A percentile compares a stretch with the other conserved stretches of the same genome.
Evolutionary conservation across 2,113 vertebrate species (phyloP).

Genomic region (Phrynocephalus versicolor): DNA sequence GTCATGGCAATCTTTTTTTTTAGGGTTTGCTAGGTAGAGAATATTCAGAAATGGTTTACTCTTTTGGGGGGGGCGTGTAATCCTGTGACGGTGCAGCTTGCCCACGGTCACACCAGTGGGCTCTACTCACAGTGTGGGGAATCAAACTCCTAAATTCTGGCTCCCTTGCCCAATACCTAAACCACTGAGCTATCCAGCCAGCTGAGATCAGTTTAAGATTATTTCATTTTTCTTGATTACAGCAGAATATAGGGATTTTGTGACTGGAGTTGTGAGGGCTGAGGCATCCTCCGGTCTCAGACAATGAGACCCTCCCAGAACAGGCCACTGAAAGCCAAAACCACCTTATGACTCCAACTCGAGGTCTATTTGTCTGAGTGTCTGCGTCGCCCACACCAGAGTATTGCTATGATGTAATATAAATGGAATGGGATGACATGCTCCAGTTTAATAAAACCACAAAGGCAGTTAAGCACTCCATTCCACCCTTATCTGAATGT

Average conservation of each 20-base stretch:
- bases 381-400: not conserved
- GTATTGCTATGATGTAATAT: not conserved
- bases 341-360: not conserved
- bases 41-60: no score
- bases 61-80: no score
- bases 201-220: not conserved
- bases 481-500: conserved; percentile 8
- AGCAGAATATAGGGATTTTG: no score
- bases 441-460: conserved; percentile 10
- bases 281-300: no score
- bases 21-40: no score
- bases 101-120: no score
- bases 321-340: not conserved
- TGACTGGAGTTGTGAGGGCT: no score
- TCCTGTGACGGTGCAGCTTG: no score
- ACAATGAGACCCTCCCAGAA: not conserved
- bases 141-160: no score
- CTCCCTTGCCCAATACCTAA: no score
- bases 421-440: conserved; percentile 4
- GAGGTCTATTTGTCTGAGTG: not conserved
- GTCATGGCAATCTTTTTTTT: no score
- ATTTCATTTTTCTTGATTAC: not conserved
- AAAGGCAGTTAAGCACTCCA: not conserved
- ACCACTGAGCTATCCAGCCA: not conserved
- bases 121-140: no score